These are phyloP conservation scores for Oedothorax gibbosus DNA, from an alignment of 1,140 invertebrate species.

Conservation along the genomic window DNA sequence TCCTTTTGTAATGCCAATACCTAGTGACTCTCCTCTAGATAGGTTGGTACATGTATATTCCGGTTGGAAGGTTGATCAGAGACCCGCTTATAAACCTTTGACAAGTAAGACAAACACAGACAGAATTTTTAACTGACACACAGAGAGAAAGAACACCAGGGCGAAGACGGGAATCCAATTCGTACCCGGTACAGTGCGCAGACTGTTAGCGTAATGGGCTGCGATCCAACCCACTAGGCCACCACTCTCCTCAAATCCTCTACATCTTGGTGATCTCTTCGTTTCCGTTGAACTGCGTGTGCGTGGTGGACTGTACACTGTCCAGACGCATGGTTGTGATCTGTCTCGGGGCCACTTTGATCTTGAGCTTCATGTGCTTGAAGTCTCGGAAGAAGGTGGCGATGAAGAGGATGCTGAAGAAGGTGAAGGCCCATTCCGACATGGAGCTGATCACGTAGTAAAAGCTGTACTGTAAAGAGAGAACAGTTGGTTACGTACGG, in stretches of 20 bases:
- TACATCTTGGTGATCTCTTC: conserved; percentile 58
- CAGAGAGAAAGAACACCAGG: no score
- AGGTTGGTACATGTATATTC: no score
- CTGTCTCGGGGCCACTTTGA: conserved; percentile 8
- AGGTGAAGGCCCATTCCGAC: conserved; percentile 48
- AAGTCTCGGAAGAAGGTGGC: conserved; percentile 52
- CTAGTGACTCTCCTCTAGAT: no score
- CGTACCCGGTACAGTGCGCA: no score
- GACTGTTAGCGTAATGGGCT: background rate
- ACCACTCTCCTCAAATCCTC: no score
- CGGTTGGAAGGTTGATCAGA: no score
- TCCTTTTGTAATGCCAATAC: no score
- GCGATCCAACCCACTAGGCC: background rate
- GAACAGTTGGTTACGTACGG: background rate
- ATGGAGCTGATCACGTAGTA: conserved; percentile 58
- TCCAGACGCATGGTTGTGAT: conserved; percentile 34
- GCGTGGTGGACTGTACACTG: conserved; percentile 21
- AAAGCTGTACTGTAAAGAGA: conserved; percentile 50
- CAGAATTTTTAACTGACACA: no score
- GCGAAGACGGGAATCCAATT: no score
- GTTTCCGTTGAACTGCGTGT: conserved; percentile 17
- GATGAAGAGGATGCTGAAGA: conserved; percentile 53
- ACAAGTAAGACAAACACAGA: no score
- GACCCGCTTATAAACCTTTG: no score
- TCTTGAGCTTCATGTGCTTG: conserved; percentile 32